Conservation (phyloP, 2,888 invertebrate genomes). For the Byasa hedistus region DNA sequence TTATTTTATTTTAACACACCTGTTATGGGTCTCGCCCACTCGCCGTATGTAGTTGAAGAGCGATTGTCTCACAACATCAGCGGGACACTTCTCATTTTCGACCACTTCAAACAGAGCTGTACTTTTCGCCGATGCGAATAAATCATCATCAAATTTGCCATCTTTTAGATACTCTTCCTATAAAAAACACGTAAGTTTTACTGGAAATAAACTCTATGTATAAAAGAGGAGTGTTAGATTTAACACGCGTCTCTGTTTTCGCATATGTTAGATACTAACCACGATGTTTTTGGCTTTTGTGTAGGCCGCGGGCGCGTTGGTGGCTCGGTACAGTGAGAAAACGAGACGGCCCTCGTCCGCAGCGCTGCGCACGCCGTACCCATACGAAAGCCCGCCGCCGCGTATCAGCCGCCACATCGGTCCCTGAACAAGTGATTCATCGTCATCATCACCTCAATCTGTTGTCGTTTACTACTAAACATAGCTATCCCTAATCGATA, state of each 20-base stretch:
- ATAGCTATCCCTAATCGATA: too few species aligned
- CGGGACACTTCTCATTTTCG: slow-evolving; percentile 88
- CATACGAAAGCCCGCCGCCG: slow-evolving; percentile 92
- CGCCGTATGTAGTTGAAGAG: slow-evolving; percentile 86
- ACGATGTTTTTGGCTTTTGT: slow-evolving; percentile 87
- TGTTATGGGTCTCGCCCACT: slow-evolving; percentile 84
- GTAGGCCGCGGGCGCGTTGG: slow-evolving; percentile 89
- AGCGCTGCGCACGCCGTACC: slow-evolving; percentile 83
- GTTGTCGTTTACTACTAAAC: too few species aligned
- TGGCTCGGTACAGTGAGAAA: slow-evolving; percentile 86
- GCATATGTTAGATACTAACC: slow-evolving; percentile 64
- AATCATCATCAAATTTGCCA: slow-evolving; percentile 84
- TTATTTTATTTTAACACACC: slow-evolving; percentile 56
- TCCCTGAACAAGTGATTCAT: slow-evolving; percentile 76
- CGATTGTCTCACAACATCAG: slow-evolving; percentile 85
- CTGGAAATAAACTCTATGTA: too few species aligned
- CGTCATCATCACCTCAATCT: too few species aligned
- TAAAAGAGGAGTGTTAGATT: too few species aligned
- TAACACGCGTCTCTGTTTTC: too few species aligned
- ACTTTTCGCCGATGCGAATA: slow-evolving; percentile 91
- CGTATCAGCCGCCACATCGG: slow-evolving; percentile 94
- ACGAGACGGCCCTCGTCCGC: slow-evolving; percentile 85
- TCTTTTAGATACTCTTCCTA: slow-evolving; percentile 82
- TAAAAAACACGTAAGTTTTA: not conserved
- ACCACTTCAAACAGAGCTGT: slow-evolving; percentile 93